phyloP scores from a whole-genome alignment of 2,888 invertebrate species.

The Drosophila acutilabella region DNA sequence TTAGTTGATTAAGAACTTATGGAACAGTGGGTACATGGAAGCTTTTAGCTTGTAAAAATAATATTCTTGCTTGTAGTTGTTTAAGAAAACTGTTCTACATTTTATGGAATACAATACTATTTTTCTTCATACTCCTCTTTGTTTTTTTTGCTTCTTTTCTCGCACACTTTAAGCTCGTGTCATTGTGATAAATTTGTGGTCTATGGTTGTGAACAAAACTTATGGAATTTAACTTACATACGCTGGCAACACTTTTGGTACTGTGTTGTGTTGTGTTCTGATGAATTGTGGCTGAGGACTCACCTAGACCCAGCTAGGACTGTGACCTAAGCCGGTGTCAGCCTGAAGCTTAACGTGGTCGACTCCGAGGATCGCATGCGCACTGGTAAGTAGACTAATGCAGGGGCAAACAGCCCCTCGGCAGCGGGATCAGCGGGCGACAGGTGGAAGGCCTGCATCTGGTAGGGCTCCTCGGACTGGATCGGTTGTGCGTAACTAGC shows the following conservation, averaged over 20 bases:
- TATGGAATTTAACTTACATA: conserved; percentile 58
- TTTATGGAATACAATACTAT: neutral
- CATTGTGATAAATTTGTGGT: conserved; percentile 33
- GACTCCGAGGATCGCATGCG: conserved; percentile 93
- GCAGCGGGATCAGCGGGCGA: conserved; percentile 79
- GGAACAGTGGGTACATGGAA: neutral
- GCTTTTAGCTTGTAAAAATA: neutral
- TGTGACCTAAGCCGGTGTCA: conserved; percentile 94
- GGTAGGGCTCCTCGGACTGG: conserved; percentile 82
- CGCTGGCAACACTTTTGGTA: conserved; percentile 72
- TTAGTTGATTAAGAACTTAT: no score
- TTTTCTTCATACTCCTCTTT: neutral
- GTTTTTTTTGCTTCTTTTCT: no score
- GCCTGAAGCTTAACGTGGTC: conserved; percentile 95
- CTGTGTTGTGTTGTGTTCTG: conserved; percentile 27
- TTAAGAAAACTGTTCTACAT: no score
- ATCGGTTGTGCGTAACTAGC: conserved; percentile 89
- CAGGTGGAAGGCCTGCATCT: conserved; percentile 97
- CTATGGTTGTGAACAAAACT: conserved; percentile 50
- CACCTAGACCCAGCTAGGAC: no score
- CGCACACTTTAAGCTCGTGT: conserved; percentile 7
- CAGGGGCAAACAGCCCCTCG: conserved; percentile 91
- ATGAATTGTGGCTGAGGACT: conserved; percentile 11
- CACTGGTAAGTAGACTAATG: conserved; percentile 97
- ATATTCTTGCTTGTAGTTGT: no score